Percentiles rank a stretch among this genome's conserved stretches.
These are phyloP conservation scores for Phortica okadai DNA, from an alignment of 2,888 invertebrate genomes.

Conservation along the genomic window DNA sequence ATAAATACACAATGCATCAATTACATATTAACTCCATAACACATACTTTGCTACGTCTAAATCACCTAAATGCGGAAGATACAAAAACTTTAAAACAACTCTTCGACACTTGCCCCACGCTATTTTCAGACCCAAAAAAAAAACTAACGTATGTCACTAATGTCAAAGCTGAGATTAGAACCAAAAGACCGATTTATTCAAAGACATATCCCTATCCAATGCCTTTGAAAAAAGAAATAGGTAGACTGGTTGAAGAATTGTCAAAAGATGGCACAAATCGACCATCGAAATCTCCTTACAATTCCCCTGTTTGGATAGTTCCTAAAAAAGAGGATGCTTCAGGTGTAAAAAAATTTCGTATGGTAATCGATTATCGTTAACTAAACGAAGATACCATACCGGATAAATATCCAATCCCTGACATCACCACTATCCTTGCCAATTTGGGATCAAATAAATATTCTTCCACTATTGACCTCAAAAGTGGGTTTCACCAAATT, in stretches of 20 bases:
- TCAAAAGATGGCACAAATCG: constrained; percentile 56
- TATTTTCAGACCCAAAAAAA: too few relatives aligned
- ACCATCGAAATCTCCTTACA: constrained; percentile 48
- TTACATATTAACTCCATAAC: background rate
- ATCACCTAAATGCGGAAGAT: too few relatives aligned
- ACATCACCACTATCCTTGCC: too few relatives aligned
- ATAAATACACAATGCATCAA: background rate
- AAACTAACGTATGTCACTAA: constrained; percentile 14
- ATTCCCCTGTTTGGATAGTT: constrained; percentile 43
- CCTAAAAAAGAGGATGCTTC: constrained; percentile 1
- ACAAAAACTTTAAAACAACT: too few relatives aligned
- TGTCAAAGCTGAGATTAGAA: constrained; percentile 66
- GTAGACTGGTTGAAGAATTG: constrained; percentile 59
- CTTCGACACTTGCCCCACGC: too few relatives aligned
- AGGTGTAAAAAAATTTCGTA: constrained; percentile 32
- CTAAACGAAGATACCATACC: background rate
- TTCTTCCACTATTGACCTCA: too few relatives aligned
- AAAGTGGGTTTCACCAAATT: constrained; percentile 41
- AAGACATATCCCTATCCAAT: constrained; percentile 68
- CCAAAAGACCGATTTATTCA: constrained; percentile 55
- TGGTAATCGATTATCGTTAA: background rate
- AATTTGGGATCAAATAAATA: too few relatives aligned
- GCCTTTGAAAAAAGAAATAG: constrained; percentile 60
- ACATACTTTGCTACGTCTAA: too few relatives aligned
- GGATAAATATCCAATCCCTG: constrained; percentile 31